phyloP scores from a whole-genome alignment of 2,797 vertebrate species.

The Stomatorhinus walkeri region DNA sequence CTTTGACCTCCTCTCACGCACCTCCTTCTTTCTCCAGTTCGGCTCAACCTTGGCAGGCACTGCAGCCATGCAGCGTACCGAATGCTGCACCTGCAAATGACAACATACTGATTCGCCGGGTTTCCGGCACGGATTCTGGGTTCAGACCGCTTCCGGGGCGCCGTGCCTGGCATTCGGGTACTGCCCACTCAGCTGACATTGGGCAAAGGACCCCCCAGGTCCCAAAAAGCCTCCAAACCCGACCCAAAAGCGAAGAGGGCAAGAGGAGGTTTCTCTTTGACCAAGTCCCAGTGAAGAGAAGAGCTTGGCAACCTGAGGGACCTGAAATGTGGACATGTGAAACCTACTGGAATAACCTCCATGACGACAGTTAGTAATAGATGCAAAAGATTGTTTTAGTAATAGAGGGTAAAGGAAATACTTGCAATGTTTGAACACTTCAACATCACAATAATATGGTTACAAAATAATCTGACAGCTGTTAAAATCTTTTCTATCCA shows the following conservation, averaged over 20 bases:
- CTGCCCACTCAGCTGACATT: constrained; percentile 59
- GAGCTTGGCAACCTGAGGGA: constrained; percentile 60
- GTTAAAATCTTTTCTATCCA: not conserved
- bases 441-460: not conserved
- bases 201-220: constrained; percentile 41
- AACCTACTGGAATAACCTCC: constrained; percentile 8
- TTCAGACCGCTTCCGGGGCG: constrained; percentile 34
- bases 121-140: constrained; percentile 14
- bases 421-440: not conserved
- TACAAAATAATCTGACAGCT: not conserved
- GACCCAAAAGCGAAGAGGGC: constrained; percentile 58
- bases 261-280: constrained; percentile 29
- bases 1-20: constrained; percentile 26
- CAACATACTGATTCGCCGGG: not conserved
- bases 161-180: constrained; percentile 59
- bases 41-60: constrained; percentile 25
- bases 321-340: constrained; percentile 18
- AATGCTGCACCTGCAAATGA: not conserved
- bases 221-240: constrained; percentile 22
- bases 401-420: not conserved
- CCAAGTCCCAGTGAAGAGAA: constrained; percentile 49
- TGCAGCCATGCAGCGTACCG: constrained; percentile 4
- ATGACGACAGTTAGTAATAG: not conserved
- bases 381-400: not conserved
- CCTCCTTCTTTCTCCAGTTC: constrained; percentile 53